These are phyloP conservation scores for Peromyscus aztecus DNA, from an alignment of 2,797 vertebrate species.

Conservation along the genomic window DNA sequence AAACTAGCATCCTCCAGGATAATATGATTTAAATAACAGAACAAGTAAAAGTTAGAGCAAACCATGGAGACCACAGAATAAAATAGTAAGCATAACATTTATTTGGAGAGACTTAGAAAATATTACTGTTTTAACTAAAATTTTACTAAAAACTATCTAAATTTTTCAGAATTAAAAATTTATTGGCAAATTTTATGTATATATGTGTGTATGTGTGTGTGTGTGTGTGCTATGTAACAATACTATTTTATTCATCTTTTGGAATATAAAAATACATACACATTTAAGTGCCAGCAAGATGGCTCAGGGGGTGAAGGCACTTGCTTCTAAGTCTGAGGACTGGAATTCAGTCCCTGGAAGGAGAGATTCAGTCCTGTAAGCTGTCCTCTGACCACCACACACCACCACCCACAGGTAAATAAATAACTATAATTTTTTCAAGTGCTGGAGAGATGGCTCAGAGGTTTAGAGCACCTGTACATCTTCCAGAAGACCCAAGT, in stretches of 20 bases:
- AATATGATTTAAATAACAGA: conserved; percentile 40
- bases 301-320: background rate
- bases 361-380: background rate
- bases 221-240: background rate
- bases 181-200: background rate
- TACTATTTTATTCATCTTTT: background rate
- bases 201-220: background rate
- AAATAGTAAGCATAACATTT: conserved; percentile 30
- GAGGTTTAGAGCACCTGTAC: background rate
- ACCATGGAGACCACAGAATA: background rate
- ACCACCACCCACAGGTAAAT: too few relatives aligned
- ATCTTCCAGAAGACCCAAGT: background rate
- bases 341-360: background rate
- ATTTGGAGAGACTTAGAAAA: conserved; percentile 25
- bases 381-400: background rate
- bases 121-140: conserved; percentile 34
- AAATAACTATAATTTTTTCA: background rate
- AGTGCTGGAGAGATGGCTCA: background rate
- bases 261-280: background rate
- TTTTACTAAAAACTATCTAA: background rate
- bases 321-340: background rate
- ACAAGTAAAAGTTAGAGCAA: conserved; percentile 7
- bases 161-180: conserved; percentile 21
- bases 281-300: background rate
- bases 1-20: conserved; percentile 7